Conservation (phyloP, 2,888 invertebrate species). For the Tridacna gigas region DNA sequence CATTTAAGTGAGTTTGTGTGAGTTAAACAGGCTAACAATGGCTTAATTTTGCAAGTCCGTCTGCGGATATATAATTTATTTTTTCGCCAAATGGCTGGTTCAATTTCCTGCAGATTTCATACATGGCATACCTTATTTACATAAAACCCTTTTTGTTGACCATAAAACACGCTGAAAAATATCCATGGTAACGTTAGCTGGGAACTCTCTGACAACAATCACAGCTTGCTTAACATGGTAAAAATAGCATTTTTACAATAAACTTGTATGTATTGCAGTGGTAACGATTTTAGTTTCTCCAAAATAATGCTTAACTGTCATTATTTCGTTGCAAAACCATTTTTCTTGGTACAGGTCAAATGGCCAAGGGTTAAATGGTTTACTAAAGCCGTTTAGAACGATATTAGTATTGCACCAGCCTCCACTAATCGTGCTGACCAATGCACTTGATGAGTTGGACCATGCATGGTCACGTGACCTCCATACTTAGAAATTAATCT, state of each 20-base stretch:
- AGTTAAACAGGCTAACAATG: too few species aligned
- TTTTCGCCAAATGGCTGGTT: constrained; percentile 22
- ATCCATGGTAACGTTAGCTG: too few species aligned
- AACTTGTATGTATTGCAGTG: too few species aligned
- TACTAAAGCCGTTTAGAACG: constrained; percentile 1
- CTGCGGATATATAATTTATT: not conserved
- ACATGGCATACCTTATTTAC: constrained; percentile 23
- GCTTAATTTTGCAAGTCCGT: too few species aligned
- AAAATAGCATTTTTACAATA: too few species aligned
- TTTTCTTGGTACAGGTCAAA: too few species aligned
- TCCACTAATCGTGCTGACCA: constrained; percentile 45
- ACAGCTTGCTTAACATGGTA: too few species aligned
- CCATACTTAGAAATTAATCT: constrained; percentile 8
- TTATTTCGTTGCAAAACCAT: too few species aligned
- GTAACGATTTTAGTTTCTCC: too few species aligned
- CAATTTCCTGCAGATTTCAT: constrained; percentile 24
- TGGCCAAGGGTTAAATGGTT: constrained; percentile 9
- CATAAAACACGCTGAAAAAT: not conserved
- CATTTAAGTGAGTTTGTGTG: too few species aligned
- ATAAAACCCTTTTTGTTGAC: not conserved
- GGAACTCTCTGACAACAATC: too few species aligned
- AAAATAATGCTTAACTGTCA: too few species aligned
- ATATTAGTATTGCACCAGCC: constrained; percentile 41
- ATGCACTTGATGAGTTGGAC: constrained; percentile 27
- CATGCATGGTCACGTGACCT: constrained; percentile 17